phyloP scores from a whole-genome alignment of 1,140 invertebrate species.

The Planococcus citri region DNA sequence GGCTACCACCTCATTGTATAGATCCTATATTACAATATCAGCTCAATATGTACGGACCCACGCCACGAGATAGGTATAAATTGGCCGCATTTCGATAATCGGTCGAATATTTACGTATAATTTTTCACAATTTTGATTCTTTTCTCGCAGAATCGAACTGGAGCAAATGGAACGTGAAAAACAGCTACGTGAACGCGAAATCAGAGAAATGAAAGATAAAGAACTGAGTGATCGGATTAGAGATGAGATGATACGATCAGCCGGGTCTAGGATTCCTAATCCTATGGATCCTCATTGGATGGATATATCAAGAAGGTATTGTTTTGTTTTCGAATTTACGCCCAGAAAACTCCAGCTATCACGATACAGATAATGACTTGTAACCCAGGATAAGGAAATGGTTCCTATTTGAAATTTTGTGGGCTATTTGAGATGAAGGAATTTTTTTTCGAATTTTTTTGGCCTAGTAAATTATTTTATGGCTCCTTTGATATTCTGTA shows the following conservation, averaged over 20 bases:
- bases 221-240: slow-evolving; percentile 68
- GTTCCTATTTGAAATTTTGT: no score
- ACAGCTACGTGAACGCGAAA: slow-evolving; percentile 65
- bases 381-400: no score
- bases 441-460: no score
- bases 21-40: slow-evolving; percentile 66
- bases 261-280: slow-evolving; percentile 44
- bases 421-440: no score
- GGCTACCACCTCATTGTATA: slow-evolving; percentile 50
- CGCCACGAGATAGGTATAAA: slow-evolving; percentile 41
- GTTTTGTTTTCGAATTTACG: no score
- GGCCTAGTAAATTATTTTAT: no score
- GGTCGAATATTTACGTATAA: background rate
- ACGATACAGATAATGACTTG: no score
- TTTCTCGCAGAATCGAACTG: slow-evolving; percentile 48
- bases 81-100: background rate
- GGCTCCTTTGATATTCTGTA: no score
- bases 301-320: slow-evolving; percentile 65
- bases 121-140: no score
- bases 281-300: slow-evolving; percentile 80
- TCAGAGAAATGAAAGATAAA: slow-evolving; percentile 69
- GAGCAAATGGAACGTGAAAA: slow-evolving; percentile 73
- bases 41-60: slow-evolving; percentile 46
- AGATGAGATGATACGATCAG: slow-evolving; percentile 64
- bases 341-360: no score